Evolutionary conservation across 2,797 vertebrate genomes (phyloP), one percentile per base, ranked within the genome.

Genomic region (Thamnophis elegans): DNA sequence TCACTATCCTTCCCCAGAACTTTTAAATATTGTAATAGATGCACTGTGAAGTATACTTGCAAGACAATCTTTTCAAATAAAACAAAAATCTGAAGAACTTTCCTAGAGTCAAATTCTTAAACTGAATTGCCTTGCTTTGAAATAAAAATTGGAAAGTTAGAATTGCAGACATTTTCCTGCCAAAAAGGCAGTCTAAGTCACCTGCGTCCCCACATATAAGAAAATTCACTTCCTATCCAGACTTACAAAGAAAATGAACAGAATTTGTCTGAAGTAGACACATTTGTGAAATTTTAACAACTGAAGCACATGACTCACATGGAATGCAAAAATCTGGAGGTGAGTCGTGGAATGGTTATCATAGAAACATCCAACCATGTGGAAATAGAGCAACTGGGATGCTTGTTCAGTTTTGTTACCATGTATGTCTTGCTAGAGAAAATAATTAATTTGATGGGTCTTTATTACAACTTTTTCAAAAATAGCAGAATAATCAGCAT

Each of bases 61-160:
- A 92, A 90, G 89, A 92, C 60, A 87, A 85, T 28, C 54, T 73
- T 90, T 90, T 54, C 42, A 87, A 90, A 87, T 13, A 59, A 36
- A n/a, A 18, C 26, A 82, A 60, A 22, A 53, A 87, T 87, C 53
- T 87, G 54, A 8, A 87, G 28, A 90, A 90, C 86, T 58, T 92
- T 47, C n/a, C 20, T 68, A 53, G 16, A 65, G 20, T 25, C 68
- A 92, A 85, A 59, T 22, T n/a, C 82, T 62, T 55, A 28, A 55
- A 85, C 53, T 42, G n/a, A 85, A 86, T 78, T 65, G 87, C 32
- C 32, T 90, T 47, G 36, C 14, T 28, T 65, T 65, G 53, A 42
- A 28, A 82, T 59, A 59, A 54, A 53, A 5, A 22, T 55, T 54
- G 65, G 36, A 85, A 62, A 12, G 13, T 54, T 86, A 68, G 32